A percentile compares a stretch with the other conserved stretches of the same genome.
These are phyloP conservation scores for Corvus hawaiiensis DNA, from an alignment of 2,113 vertebrate species.

Conservation along the genomic window DNA sequence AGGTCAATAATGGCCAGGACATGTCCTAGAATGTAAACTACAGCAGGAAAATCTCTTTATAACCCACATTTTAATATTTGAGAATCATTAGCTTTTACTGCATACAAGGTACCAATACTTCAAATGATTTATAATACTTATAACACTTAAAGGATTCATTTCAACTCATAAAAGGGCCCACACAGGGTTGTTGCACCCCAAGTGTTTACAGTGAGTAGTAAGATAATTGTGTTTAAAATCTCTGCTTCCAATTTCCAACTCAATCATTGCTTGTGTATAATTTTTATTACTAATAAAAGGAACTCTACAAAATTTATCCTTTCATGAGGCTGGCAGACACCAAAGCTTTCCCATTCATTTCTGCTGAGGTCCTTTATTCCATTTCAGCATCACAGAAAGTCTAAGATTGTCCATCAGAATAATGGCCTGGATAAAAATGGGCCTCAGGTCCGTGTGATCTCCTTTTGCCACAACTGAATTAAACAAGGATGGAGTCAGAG, in stretches of 20 bases:
- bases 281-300: background rate
- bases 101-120: background rate
- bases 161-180: background rate
- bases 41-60: background rate
- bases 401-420: background rate
- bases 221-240: background rate
- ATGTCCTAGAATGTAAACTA: background rate
- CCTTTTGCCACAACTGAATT: background rate
- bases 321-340: background rate
- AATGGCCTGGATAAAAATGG: background rate
- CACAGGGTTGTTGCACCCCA: background rate
- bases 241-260: background rate
- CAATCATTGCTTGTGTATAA: background rate
- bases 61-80: background rate
- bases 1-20: background rate
- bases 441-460: background rate
- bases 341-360: background rate
- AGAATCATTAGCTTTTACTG: background rate
- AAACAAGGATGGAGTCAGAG: background rate
- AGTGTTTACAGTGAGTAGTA: background rate
- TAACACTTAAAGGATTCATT: background rate
- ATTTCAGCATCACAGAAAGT: background rate
- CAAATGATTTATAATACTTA: background rate
- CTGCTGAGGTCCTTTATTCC: background rate
- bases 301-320: background rate